Base-by-base conservation (phyloP, 53 echinoderm and acorn worm species). In the Astropecten irregularis region DNA sequence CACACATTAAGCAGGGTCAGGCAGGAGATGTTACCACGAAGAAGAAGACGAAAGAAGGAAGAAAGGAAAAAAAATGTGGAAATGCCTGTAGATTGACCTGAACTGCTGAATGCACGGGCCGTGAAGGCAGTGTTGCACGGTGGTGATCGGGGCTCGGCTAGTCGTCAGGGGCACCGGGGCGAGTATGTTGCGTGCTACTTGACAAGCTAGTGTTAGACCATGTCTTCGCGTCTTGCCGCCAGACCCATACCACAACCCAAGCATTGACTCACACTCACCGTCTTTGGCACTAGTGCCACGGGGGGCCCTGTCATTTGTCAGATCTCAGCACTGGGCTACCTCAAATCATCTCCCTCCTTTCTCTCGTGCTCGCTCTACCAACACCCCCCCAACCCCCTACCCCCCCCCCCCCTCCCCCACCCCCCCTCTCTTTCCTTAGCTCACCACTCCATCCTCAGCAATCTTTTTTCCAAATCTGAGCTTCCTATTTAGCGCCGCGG, bases 401-500 rank as follows among this genome's bases (percentile, higher is more conserved):
- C 28, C 44, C 44, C 44, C 68, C 68, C 28, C 44, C 67, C 42
- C 62, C 9, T 34, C 34, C 36, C 37, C 58, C 35, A 64, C 54
- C 54, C 6, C 22, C 54, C 4, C 22, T n/a, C 9, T 5, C 54
- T 18, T 4, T 5, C 54, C 54, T 4, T 8, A 6, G 3, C 54
- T 4, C 19, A 7, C 54, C 54, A 4, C 54, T 54, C 54, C 9
- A 19, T 13, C 42, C n/a, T 11, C 6, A 42, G 42, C 42, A 42
- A 38, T 11, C 36, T 27, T 68, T 9, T 65, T 27, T 42, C 68
- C 28, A 59, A 79, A 44, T 61, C 62, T 47, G 42, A 8, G 31
- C 61, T 79, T 79, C 79, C 79, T 79, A 79, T 79, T 79, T 79
- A 79, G 79, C 60, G 47, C 62, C 21, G 48, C 13, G 79, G 79